Evolutionary conservation across 1,140 invertebrate species (phyloP).

Genomic region (Tetramorium alpestre): DNA sequence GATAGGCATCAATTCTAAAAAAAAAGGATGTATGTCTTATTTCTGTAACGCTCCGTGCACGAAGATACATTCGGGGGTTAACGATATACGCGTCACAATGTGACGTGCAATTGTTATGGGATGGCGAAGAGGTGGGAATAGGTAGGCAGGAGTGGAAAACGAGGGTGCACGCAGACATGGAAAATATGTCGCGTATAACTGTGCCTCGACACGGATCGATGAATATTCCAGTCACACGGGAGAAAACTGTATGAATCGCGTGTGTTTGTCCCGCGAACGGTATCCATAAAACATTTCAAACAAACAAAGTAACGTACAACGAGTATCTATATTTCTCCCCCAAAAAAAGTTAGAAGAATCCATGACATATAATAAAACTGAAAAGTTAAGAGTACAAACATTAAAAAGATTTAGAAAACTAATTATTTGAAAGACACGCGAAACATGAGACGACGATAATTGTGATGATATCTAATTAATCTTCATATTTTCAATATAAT

Average conservation of each 20-base stretch:
- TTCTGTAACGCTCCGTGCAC: constrained; percentile 27
- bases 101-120: constrained; percentile 33
- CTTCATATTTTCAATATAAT: neutral
- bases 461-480: neutral
- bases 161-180: constrained; percentile 40
- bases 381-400: neutral
- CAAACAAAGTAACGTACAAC: neutral
- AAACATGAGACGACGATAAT: neutral
- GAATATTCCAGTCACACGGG: constrained; percentile 16
- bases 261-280: neutral
- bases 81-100: constrained; percentile 63
- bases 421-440: neutral
- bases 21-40: constrained; percentile 46
- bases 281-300: neutral
- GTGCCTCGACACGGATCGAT: constrained; percentile 64
- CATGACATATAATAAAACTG: neutral
- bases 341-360: neutral
- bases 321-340: neutral
- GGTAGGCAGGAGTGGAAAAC: neutral
- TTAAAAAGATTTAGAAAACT: neutral
- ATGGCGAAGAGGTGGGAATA: constrained; percentile 5
- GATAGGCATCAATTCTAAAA: constrained; percentile 1
- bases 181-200: constrained; percentile 66
- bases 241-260: constrained; percentile 20
- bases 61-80: constrained; percentile 22